These are phyloP conservation scores for Harpalus rufipes DNA, from an alignment of 2,888 invertebrate species.

Conservation along the genomic window DNA sequence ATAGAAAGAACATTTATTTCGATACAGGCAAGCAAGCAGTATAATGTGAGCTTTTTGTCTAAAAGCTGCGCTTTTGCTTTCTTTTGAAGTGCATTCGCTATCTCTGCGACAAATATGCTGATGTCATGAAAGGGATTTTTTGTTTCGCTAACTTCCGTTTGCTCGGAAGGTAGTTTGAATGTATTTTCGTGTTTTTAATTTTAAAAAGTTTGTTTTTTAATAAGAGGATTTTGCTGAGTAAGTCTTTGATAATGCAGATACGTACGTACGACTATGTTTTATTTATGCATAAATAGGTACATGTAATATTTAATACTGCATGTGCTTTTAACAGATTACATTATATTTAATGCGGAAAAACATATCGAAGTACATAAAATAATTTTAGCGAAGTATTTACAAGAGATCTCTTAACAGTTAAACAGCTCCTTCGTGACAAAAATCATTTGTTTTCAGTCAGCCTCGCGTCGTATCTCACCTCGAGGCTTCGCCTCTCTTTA, in stretches of 20 bases:
- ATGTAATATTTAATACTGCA: background rate
- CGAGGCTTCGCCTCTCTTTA: too few species aligned
- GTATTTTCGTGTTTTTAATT: conserved; percentile 44
- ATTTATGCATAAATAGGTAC: background rate
- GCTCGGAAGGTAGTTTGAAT: conserved; percentile 28
- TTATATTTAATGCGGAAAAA: background rate
- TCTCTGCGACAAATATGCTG: conserved; percentile 29
- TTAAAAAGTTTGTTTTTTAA: conserved; percentile 33
- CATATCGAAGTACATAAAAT: background rate
- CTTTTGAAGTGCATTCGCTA: conserved; percentile 44
- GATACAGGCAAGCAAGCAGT: conserved; percentile 26
- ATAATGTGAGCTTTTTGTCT: conserved; percentile 44
- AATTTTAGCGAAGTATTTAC: too few species aligned
- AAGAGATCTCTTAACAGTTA: too few species aligned
- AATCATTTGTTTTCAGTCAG: too few species aligned
- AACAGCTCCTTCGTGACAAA: too few species aligned
- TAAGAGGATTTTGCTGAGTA: conserved; percentile 29
- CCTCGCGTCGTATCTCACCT: too few species aligned
- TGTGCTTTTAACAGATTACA: background rate
- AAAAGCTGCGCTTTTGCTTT: conserved; percentile 45
- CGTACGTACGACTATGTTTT: background rate
- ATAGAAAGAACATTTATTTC: conserved; percentile 34
- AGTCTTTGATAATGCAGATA: conserved; percentile 28
- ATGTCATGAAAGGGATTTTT: conserved; percentile 42
- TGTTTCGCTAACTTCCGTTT: conserved; percentile 22